Conservation (phyloP, 2,797 vertebrate genomes). For the Setipinna tenuifilis region DNA sequence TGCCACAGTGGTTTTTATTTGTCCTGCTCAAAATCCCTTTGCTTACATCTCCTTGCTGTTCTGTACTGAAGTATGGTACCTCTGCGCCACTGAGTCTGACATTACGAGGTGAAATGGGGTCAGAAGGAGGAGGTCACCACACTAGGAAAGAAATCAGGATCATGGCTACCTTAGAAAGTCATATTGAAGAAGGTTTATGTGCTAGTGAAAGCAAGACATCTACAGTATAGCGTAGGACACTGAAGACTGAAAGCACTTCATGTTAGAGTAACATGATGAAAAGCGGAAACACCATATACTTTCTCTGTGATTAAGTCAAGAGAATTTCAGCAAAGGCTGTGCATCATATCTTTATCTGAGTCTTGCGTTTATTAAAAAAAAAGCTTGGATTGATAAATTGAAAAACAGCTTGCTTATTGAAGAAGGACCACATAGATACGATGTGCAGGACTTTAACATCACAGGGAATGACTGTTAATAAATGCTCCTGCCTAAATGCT, state of each 20-base stretch:
- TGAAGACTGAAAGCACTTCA: not conserved
- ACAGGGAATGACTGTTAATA: not conserved
- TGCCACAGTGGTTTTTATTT: constrained; percentile 59
- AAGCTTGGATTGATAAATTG: not conserved
- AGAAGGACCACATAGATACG: not conserved
- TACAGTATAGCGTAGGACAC: not conserved
- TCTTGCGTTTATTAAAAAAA: not conserved
- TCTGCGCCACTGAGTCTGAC: not conserved
- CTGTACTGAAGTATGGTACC: constrained; percentile 48
- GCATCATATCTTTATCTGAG: constrained; percentile 6
- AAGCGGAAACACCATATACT: not conserved
- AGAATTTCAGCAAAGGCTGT: not conserved
- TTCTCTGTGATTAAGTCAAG: constrained; percentile 9
- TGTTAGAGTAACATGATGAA: not conserved
- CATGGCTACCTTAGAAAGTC: not conserved
- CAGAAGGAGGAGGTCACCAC: not conserved
- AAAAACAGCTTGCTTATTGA: not conserved
- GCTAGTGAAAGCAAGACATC: not conserved
- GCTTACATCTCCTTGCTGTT: constrained; percentile 13
- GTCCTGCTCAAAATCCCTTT: constrained; percentile 42
- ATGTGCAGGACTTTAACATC: constrained; percentile 23
- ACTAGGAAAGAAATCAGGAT: not conserved
- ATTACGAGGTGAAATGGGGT: not conserved
- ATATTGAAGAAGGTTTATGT: not conserved
- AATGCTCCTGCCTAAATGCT: not conserved